Base-by-base conservation (phyloP, 2,113 vertebrate species). In the Pseudolaguvia tuberculata region DNA sequence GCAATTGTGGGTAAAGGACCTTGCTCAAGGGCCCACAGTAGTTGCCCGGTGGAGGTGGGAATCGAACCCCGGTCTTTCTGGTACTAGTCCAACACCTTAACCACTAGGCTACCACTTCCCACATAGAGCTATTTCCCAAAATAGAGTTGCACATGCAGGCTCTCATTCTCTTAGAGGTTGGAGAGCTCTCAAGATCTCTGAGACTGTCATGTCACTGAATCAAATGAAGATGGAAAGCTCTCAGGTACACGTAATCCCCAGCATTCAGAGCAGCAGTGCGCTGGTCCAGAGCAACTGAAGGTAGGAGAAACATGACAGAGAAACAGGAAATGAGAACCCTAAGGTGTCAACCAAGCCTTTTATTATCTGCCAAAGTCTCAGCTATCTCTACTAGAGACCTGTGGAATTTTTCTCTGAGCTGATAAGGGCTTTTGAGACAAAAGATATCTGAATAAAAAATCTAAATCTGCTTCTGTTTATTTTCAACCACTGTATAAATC, bases 141-240 rank as follows among this genome's bases (percentile, higher is more conserved):
- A 29, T 47, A 18, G 20, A 65, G 52, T 52, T 21, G 53, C n/a
- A 47, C 48, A 53, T 39, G 13, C 53, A 68, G 51, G 48, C 21
- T 62, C 12, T 10, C 61, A 27, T 31, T 42, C 31, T 42, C 29
- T 39, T 52, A 45, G 31, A 61, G 25, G 11, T n/a, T 29, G 29
- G 23, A 70, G n/a, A 58, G 20, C 74, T 76, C 56, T 31, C 23
- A 55, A 27, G 47, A 65, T 42, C 21, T 35, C 29, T 61, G 18
- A 48, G 47, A 59, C 25, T 25, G 27, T 65, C 29, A 53, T 55
- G 8, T 74, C 72, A 65, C 31, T 27, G 59, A 42, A 53, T 39
- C 8, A 65, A 74, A 65, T 74, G 51, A 53, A 65, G 72, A 65
- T 14, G 27, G 59, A 74, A 70, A 21, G 20, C 48, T 63, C n/a